Evolutionary conservation across 2,888 invertebrate species (phyloP).

Genomic region (Uropetala carovei): DNA sequence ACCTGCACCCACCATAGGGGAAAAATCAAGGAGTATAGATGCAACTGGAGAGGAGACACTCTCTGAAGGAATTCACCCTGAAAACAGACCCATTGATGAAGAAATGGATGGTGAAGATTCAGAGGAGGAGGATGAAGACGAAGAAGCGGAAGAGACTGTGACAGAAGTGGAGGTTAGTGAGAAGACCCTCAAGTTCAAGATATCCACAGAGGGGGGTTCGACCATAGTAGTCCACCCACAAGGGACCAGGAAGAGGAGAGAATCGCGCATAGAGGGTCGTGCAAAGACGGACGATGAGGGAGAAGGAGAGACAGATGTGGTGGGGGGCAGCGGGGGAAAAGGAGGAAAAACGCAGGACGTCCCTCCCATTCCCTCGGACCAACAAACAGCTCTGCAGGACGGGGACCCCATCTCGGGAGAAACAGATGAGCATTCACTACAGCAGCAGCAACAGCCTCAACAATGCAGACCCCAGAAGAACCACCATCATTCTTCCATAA

Average conservation of each 20-base stretch:
- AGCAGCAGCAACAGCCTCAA: background rate
- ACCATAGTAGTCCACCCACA: conserved; percentile 61
- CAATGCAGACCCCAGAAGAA: conserved; percentile 70
- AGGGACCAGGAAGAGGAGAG: conserved; percentile 36
- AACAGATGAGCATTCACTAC: background rate
- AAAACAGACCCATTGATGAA: conserved; percentile 35
- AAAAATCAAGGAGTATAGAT: conserved; percentile 73
- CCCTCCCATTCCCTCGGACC: background rate
- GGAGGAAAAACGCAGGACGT: conserved; percentile 48
- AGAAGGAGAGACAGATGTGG: background rate
- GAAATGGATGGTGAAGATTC: conserved; percentile 65
- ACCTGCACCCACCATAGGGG: conserved; percentile 71
- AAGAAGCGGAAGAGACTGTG: conserved; percentile 82
- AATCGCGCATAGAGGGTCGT: conserved; percentile 23
- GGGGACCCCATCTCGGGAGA: background rate
- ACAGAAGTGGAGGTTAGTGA: conserved; percentile 84
- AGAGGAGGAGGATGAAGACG: conserved; percentile 70
- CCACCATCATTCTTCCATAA: conserved; percentile 74
- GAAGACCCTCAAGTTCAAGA: conserved; percentile 85
- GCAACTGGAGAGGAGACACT: conserved; percentile 48
- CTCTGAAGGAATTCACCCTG: background rate
- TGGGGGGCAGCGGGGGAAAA: background rate
- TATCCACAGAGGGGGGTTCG: conserved; percentile 81
- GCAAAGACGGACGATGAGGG: background rate
- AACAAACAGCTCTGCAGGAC: background rate